Conservation (phyloP, 2,888 invertebrate genomes). For the Oconnorella tubifera region DNA sequence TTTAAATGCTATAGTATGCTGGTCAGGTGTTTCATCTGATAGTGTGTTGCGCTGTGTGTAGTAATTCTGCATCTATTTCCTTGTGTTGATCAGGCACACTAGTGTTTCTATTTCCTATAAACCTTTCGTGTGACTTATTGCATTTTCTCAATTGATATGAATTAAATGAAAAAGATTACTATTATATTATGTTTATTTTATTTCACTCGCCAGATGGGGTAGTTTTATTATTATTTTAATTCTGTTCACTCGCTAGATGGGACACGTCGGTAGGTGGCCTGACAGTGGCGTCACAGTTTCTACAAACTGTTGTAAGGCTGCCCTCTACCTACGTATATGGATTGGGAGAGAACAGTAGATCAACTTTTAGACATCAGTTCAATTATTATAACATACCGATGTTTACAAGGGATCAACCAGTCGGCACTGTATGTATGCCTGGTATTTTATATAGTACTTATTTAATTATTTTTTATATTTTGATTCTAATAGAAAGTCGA, state of each 20-base stretch:
- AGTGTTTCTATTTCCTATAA: too few species aligned
- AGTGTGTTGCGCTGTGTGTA: too few species aligned
- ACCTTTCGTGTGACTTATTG: too few species aligned
- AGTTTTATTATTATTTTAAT: not conserved
- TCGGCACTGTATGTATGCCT: constrained; percentile 23
- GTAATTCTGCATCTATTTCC: too few species aligned
- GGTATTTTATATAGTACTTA: not conserved
- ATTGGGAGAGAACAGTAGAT: constrained; percentile 57
- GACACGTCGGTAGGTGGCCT: constrained; percentile 50
- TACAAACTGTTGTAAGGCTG: constrained; percentile 54
- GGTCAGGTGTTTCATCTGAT: too few species aligned
- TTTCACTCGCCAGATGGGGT: not conserved
- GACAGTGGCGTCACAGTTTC: constrained; percentile 57
- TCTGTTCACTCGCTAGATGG: constrained; percentile 7
- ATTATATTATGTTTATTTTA: not conserved
- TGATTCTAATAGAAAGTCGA: too few species aligned
- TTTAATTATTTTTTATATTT: too few species aligned
- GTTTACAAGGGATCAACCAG: constrained; percentile 54
- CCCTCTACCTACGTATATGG: constrained; percentile 56
- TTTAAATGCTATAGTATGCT: too few species aligned
- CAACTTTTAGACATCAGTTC: constrained; percentile 50
- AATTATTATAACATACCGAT: constrained; percentile 51
- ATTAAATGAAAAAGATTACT: not conserved
- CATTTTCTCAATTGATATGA: too few species aligned
- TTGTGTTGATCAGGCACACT: too few species aligned